phyloP scores from a whole-genome alignment of 2,113 vertebrate genomes.

The Leuciscus idus region DNA sequence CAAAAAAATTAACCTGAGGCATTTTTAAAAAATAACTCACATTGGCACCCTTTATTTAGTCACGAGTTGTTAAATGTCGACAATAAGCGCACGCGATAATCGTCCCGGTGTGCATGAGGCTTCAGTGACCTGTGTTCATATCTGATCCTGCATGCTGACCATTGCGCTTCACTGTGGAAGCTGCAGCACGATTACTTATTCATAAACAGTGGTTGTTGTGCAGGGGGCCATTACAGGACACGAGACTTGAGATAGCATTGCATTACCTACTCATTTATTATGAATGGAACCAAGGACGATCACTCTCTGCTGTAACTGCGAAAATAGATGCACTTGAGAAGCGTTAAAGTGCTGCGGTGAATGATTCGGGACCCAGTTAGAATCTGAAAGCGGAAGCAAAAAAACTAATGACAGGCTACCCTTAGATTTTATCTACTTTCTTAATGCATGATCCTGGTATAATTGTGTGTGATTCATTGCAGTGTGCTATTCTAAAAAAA shows the following conservation, averaged over 20 bases:
- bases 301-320: constrained; percentile 46
- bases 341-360: not conserved
- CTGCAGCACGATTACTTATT: constrained; percentile 51
- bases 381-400: not conserved
- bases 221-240: constrained; percentile 56
- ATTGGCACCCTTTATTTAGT: no score
- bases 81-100: no score
- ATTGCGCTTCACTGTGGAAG: not conserved
- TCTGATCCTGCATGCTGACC: not conserved
- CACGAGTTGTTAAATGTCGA: no score
- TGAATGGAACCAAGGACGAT: constrained; percentile 53
- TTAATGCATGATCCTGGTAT: not conserved
- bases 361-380: not conserved
- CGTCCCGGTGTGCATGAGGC: no score
- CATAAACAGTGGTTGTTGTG: constrained; percentile 50
- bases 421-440: not conserved
- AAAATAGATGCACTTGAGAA: constrained; percentile 52
- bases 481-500: not conserved
- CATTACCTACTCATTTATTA: constrained; percentile 57
- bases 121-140: no score
- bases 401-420: not conserved
- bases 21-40: no score
- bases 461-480: not conserved
- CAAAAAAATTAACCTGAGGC: no score
- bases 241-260: constrained; percentile 50